A percentile compares a stretch with the other conserved stretches of the same genome.
Conservation (phyloP, 2,113 vertebrate genomes). For the Eretmochelys imbricata region DNA sequence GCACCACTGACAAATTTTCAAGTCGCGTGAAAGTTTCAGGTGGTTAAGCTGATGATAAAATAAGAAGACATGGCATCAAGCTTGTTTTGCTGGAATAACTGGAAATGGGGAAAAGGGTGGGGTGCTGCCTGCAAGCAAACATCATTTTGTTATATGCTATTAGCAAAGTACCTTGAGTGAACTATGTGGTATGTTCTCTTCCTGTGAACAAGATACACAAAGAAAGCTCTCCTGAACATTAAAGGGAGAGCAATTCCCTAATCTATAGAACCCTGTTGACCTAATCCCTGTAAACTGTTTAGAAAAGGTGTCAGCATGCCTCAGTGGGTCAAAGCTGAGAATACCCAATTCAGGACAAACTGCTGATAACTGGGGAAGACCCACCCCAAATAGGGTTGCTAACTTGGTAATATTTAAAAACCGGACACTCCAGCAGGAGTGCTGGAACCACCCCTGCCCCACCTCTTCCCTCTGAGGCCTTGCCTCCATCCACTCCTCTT, state of each 20-base stretch:
- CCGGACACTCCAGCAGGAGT: no score
- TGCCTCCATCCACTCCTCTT: no score
- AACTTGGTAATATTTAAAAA: no score
- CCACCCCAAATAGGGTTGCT: no score
- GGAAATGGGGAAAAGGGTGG: background rate
- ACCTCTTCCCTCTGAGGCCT: no score
- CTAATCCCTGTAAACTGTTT: background rate
- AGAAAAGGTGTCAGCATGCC: no score
- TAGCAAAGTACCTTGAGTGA: background rate
- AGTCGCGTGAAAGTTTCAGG: background rate
- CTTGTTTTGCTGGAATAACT: background rate
- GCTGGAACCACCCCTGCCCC: no score
- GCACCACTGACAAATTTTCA: background rate
- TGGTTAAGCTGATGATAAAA: background rate
- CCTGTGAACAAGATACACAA: background rate
- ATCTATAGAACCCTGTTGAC: background rate
- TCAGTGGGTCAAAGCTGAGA: no score
- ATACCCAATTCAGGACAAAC: no score
- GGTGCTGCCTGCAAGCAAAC: background rate
- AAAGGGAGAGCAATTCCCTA: background rate
- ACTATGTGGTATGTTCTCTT: background rate
- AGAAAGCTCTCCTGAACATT: background rate
- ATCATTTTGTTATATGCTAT: background rate
- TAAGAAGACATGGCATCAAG: background rate
- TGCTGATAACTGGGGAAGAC: no score